phyloP scores from a whole-genome alignment of 2,888 invertebrate genomes.

The Pollenia labialis region DNA sequence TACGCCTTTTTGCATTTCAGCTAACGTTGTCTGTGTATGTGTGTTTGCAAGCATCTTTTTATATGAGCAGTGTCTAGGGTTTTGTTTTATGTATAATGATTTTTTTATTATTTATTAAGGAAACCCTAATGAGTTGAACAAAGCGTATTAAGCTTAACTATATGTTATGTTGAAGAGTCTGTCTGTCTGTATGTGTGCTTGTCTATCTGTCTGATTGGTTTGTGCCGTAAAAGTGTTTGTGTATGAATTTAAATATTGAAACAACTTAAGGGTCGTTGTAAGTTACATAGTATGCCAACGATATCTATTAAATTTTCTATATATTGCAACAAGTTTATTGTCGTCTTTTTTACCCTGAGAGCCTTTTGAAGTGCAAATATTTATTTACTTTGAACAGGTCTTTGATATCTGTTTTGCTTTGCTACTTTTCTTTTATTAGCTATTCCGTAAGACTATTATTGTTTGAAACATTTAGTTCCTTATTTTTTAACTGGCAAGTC shows the following conservation, averaged over 20 bases:
- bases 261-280: slow-evolving; percentile 50
- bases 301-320: neutral
- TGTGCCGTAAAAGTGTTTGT: slow-evolving; percentile 4
- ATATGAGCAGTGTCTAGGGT: neutral
- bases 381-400: slow-evolving; percentile 53
- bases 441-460: neutral
- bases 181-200: neutral
- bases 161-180: neutral
- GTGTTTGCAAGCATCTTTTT: neutral
- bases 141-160: slow-evolving; percentile 18
- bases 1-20: no score
- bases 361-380: slow-evolving; percentile 55
- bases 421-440: neutral
- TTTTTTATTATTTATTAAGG: slow-evolving; percentile 16
- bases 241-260: slow-evolving; percentile 28
- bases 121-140: slow-evolving; percentile 15
- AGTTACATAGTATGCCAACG: slow-evolving; percentile 2
- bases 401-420: slow-evolving; percentile 39
- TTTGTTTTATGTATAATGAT: neutral
- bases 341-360: neutral
- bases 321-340: neutral
- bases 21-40: neutral
- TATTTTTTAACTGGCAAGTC: neutral
- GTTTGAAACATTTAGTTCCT: neutral
- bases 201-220: neutral